Evolutionary conservation across 2,888 invertebrate species (phyloP).

Genomic region (Sinotaia quadrata): DNA sequence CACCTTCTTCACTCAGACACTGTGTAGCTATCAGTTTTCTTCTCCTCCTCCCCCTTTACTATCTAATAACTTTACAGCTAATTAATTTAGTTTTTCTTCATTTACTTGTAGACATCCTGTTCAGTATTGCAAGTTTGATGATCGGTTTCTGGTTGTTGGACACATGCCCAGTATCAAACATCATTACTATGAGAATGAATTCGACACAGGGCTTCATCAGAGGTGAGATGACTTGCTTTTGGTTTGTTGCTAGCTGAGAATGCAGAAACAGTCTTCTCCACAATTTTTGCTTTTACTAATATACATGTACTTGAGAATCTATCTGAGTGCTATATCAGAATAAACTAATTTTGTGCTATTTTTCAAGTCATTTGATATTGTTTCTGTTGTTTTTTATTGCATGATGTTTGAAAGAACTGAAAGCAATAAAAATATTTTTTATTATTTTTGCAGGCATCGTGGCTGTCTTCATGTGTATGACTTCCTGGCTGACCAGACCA

Average conservation of each 20-base stretch:
- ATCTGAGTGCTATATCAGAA: no score
- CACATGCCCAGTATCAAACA: slow-evolving; percentile 53
- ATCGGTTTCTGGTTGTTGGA: slow-evolving; percentile 58
- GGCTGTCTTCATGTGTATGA: slow-evolving; percentile 64
- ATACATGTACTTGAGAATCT: no score
- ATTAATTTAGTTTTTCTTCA: neutral
- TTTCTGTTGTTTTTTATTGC: neutral
- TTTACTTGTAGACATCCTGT: slow-evolving; percentile 64
- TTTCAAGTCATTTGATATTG: neutral
- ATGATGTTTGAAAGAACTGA: neutral
- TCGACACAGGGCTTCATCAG: slow-evolving; percentile 21
- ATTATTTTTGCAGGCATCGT: slow-evolving; percentile 51
- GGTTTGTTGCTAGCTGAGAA: neutral
- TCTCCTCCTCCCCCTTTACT: no score
- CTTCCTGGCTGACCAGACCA: slow-evolving; percentile 60
- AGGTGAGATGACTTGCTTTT: neutral
- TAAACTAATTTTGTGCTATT: no score
- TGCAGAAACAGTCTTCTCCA: no score
- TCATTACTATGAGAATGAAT: slow-evolving; percentile 7
- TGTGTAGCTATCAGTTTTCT: no score
- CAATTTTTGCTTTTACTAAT: no score
- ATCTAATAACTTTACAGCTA: no score
- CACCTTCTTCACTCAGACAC: no score
- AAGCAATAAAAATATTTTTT: slow-evolving; percentile 15
- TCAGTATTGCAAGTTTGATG: slow-evolving; percentile 56